Conservation (phyloP, 2,888 invertebrate species). For the Stratiomys singularior region DNA sequence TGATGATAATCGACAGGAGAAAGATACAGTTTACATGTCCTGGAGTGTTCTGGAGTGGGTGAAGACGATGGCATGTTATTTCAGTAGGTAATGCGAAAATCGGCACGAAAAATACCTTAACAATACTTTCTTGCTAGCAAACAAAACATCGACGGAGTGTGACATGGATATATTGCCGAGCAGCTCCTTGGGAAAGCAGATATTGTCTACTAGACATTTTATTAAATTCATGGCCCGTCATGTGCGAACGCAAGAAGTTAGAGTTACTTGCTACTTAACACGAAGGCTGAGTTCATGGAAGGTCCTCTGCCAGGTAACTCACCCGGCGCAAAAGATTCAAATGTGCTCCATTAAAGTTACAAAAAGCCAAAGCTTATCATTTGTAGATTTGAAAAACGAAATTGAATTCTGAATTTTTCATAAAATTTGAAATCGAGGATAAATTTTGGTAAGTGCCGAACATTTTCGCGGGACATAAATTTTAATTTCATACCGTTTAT, state of each 20-base stretch:
- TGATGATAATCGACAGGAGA: background rate
- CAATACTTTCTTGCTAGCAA: background rate
- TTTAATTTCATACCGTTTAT: too few species aligned
- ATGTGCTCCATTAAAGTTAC: too few species aligned
- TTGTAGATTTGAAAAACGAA: too few species aligned
- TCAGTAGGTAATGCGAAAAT: conserved; percentile 7
- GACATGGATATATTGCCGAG: conserved; percentile 30
- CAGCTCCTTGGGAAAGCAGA: background rate
- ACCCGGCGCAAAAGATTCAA: too few species aligned
- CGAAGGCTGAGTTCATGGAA: too few species aligned
- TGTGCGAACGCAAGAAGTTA: background rate
- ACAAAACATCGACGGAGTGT: background rate
- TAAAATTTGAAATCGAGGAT: too few species aligned
- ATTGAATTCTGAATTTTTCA: too few species aligned
- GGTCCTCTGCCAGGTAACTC: too few species aligned
- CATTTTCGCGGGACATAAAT: too few species aligned
- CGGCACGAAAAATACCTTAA: conserved; percentile 31
- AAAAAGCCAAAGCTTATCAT: too few species aligned
- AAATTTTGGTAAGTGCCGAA: too few species aligned
- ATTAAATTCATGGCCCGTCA: conserved; percentile 1
- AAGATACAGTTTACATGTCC: conserved; percentile 3
- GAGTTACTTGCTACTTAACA: background rate
- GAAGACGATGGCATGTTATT: background rate
- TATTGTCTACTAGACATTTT: background rate
- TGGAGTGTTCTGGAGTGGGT: background rate